Base-by-base conservation (phyloP, 2,888 invertebrate species). In the Fragum whitleyi region DNA sequence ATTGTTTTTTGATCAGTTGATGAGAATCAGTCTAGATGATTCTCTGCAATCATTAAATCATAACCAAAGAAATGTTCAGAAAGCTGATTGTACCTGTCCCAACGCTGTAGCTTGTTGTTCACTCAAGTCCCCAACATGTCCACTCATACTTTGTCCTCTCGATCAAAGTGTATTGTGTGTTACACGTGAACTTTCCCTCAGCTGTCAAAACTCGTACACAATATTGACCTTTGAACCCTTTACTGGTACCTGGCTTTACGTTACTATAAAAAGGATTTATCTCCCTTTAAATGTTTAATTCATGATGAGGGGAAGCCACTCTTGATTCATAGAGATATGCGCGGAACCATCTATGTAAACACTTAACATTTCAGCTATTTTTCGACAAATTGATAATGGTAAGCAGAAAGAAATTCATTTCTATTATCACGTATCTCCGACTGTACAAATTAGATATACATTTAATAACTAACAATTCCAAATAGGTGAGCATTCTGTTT, bases 51-150 rank as follows among this genome's bases (percentile, higher is more conserved):
- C n/a, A n/a, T n/a, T n/a, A n/a, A n/a, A n/a, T n/a, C n/a, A n/a
- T n/a, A n/a, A n/a, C n/a, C n/a, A n/a, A n/a, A n/a, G n/a, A n/a
- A n/a, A 36, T 36, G 32, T 36, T 36, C 3, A 36, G 9, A 36
- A 36, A 36, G 32, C 9, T 9, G 32, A 36, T n/a, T 36, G 9
- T 29, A 80, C 83, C 78, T 80, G 77, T 32, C 75, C 74, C 19
- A 83, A 57, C n/a, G 39, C 70, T 23, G 69, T 62, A 23, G 65
- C 72, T 68, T 83, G 83, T 21, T 78, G 32, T 9, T 73, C 36
- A 47, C 80, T 83, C 14, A 83, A 61, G 57, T 81, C 80, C 6
- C 80, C 83, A 2, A 83, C 80, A 76, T 72, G 62, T 32, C 83
- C 80, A 23, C 83, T 83, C 83, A 83, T 83, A 16, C 7, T 32